A percentile compares a stretch with the other conserved stretches of the same genome.
Conservation (phyloP, 2,797 vertebrate genomes). For the Columba guinea region DNA sequence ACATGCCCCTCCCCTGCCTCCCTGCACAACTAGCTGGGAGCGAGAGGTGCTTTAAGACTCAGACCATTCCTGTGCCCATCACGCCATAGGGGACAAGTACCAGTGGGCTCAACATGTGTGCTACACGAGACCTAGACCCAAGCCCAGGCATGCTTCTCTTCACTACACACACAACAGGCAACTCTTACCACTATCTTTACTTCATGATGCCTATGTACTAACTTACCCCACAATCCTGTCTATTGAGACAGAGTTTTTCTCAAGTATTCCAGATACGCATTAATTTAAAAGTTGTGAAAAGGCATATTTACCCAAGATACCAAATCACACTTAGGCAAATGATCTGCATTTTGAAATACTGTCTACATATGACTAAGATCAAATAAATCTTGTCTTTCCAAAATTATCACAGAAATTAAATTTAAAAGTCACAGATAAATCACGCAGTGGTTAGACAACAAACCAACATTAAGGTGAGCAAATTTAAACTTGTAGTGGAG, state of each 20-base stretch:
- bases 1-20: neutral
- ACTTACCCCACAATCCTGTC: neutral
- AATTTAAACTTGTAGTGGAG: neutral
- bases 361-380: neutral
- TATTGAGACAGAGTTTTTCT: neutral
- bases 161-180: no score
- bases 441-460: neutral
- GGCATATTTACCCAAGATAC: neutral
- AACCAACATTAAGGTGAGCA: neutral
- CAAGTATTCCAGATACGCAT: neutral
- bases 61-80: neutral
- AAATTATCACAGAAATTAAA: neutral
- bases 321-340: neutral
- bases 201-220: neutral
- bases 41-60: no score
- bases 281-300: neutral
- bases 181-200: neutral
- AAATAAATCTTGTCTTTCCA: neutral
- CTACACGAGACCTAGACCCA: neutral
- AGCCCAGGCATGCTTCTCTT: neutral
- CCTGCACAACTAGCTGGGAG: neutral
- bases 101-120: rapidly evolving
- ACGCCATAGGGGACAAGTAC: no score
- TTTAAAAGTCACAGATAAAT: neutral
- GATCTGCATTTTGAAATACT: neutral